These are phyloP conservation scores for Origma solitaria DNA, from an alignment of 2,113 vertebrate species.

Conservation along the genomic window DNA sequence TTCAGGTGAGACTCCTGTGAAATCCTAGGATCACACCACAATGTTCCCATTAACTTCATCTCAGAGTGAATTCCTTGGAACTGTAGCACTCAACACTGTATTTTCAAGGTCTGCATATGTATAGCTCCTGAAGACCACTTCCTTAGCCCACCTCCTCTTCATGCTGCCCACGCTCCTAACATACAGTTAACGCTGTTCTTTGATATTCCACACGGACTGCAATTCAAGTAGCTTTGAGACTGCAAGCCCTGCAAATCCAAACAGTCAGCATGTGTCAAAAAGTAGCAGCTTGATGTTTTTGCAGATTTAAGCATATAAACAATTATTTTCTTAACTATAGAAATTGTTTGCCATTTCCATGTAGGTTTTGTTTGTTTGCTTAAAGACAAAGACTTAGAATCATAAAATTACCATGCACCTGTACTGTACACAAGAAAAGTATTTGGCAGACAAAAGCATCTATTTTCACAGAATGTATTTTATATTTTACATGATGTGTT, in stretches of 20 bases:
- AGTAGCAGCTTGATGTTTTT: background rate
- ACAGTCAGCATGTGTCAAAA: background rate
- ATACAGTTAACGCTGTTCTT: background rate
- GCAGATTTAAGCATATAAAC: background rate
- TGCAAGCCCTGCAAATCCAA: background rate
- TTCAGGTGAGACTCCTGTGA: background rate
- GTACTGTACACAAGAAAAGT: background rate
- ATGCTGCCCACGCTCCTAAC: background rate
- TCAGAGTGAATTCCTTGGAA: background rate
- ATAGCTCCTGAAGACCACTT: background rate
- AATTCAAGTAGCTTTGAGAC: background rate
- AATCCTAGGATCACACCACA: background rate
- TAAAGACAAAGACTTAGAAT: background rate
- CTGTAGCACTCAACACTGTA: background rate
- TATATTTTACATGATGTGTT: background rate
- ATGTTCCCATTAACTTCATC: background rate
- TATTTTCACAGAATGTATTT: background rate
- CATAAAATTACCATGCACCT: background rate
- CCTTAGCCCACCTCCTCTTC: background rate
- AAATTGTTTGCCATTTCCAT: background rate
- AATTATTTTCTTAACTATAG: background rate
- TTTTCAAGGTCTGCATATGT: background rate
- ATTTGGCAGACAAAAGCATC: background rate
- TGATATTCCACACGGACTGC: background rate
- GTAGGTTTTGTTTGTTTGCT: background rate